Evolutionary conservation across 2,797 vertebrate genomes (phyloP).

Genomic region (Setipinna tenuifilis): DNA sequence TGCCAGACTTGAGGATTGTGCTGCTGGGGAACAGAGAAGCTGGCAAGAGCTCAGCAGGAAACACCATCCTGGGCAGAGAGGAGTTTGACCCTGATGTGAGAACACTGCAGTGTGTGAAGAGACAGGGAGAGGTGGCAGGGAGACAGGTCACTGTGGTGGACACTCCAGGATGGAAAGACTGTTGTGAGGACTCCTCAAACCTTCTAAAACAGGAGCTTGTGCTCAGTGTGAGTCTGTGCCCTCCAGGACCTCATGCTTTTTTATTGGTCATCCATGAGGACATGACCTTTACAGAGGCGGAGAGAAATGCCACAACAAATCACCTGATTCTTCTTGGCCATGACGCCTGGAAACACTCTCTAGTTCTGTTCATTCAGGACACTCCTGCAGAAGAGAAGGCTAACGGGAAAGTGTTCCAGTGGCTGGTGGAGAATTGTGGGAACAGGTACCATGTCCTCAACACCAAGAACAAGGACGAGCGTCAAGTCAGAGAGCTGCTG

Average conservation of each 20-base stretch:
- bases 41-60: slow-evolving; percentile 18
- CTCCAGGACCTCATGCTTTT: background rate
- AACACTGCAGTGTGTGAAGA: slow-evolving; percentile 3
- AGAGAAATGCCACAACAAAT: background rate
- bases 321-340: background rate
- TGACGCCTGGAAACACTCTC: background rate
- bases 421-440: background rate
- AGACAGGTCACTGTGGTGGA: slow-evolving; percentile 11
- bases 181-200: background rate
- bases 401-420: background rate
- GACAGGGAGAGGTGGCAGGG: slow-evolving; percentile 11
- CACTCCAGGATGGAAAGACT: background rate
- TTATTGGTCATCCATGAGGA: background rate
- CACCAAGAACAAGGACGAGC: background rate
- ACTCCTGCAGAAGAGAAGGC: background rate
- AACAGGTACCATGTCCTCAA: background rate
- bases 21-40: background rate
- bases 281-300: background rate
- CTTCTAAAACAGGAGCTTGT: background rate
- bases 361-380: background rate
- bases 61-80: slow-evolving; percentile 14
- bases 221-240: background rate
- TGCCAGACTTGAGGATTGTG: background rate
- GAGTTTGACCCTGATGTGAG: slow-evolving; percentile 1
- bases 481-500: background rate